Base-by-base conservation (phyloP, 1,140 invertebrate genomes). In the Rhyzopertha dominica region DNA sequence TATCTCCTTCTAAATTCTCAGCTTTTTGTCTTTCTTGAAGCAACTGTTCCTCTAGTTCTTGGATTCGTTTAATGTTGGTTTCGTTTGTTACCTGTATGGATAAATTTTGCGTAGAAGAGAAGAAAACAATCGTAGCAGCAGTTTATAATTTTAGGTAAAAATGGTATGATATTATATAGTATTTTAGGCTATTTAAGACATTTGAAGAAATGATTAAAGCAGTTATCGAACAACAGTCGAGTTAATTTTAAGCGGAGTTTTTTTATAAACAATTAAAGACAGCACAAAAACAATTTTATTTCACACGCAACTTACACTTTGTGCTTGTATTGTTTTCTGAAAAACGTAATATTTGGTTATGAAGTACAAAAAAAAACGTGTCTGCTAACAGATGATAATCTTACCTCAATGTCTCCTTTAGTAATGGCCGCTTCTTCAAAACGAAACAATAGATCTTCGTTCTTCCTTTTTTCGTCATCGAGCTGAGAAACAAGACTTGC, bases 361-460 rank as follows among this genome's bases (percentile, higher is more conserved):
- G 23, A 30, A 4, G 13, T 22, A 30, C n/a, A 18, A 12, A 19
- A 26, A 46, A 25, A 5, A 20, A 35, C 40, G 10, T 17, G 10
- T 34, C 19, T 18, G 17, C 13, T 32, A 14, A 40, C 4, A 26
- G 25, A 37, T 42, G 18, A 23, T 26, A 25, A 25, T 26, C 65
- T 67, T 75, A 90, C 87, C 79, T 90, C 83, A 63, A 90, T 74
- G 61, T 89, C 85, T 56, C 79, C 78, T 68, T 84, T 85, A 58
- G 73, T 75, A 53, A 90, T 80, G 19, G 77, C 83, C 56, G 91
- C 89, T 68, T 96, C 93, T 72, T 96, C 92, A 47, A 90, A 82
- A 25, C 85, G 79, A 63, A 96, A 96, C 61, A 91, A 80, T 31
- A 95, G 72, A 68, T 97, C 94, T 73, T 98, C 93, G 8, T 85